Base-by-base conservation (phyloP, 2,113 vertebrate genomes). In the Perognathus longimembris region DNA sequence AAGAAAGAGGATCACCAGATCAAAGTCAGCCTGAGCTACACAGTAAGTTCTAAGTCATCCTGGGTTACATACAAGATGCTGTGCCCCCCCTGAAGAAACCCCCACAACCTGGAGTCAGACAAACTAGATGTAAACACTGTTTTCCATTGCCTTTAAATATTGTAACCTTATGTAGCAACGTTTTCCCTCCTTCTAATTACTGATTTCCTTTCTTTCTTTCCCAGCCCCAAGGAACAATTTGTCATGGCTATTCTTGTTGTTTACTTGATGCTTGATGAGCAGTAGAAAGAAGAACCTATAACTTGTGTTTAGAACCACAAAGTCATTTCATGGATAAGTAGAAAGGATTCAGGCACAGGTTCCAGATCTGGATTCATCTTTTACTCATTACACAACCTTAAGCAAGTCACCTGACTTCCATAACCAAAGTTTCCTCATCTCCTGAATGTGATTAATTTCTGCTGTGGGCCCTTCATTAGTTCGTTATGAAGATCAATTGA, bases 81-180 rank as follows among this genome's bases (percentile, higher is more conserved):
- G 28, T n/a, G 1, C 45, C 45, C 3, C 42, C 30, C 89, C 42
- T 91, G 34, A 82, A 21, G 76, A 91, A 73, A 45, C 9, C 9
- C 45, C 45, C 45, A 45, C 45, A 45, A 45, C 45, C 45, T 67
- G 80, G 28, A 92, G 8, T 91, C 38, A 92, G 40, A 79, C 26
- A 80, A 91, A 73, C 36, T 88, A 94, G 30, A 45, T 82, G 63
- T 85, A 45, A 94, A 38, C 76, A 79, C 11, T 70, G 7, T 50
- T 83, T 86, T 94, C 26, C 81, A n/a, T 15, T 91, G 2, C 45
- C 9, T 74, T 95, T 93, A 77, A 81, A 83, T 91, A 38, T 71
- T 34, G 73, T 78, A 77, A 87, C 2, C 24, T 69, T 70, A 71
- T 50, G 34, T 15, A 74, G 45, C 32, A 82, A 50, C 26, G 15